Base-by-base conservation (phyloP, 1,140 invertebrate genomes). In the Agrilus planipennis region DNA sequence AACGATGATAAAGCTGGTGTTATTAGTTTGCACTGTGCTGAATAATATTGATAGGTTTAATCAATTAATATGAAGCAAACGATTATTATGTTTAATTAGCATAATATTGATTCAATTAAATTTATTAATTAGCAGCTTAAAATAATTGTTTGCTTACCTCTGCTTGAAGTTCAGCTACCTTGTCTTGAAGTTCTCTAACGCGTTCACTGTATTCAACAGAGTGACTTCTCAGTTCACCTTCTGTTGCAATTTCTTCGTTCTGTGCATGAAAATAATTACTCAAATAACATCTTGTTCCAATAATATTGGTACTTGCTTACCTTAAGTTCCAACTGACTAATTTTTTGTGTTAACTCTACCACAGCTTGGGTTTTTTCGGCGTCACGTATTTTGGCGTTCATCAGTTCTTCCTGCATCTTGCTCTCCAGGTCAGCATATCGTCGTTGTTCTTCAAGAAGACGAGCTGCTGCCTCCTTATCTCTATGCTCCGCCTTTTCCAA, bases 301-400 rank as follows among this genome's bases (percentile, higher is more conserved):
- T 22, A 34, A 11, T 6, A 34, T 16, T 16, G 11, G 5, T 34
- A 4, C 20, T 12, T 22, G 14, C 22, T 23, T 18, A 89, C 89
- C 75, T 91, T 91, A 43, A 89, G 74, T 69, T 97, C 91, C 41
- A 96, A 73, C 53, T 87, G 76, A 6, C 91, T 93, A 42, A 97
- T 90, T 66, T 90, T 89, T 52, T 94, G 91, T 45, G 81, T 87
- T 11, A 98, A 70, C 64, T 95, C 92, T n/a, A 90, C 92, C 30
- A 96, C 81, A 34, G 79, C 75, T 62, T 96, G 91, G 31, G 89
- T 81, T 54, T 91, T 84, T 59, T 98, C 93, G 17, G 91, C 89
- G 55, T 96, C 91, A 49, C 86, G 77, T 39, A 98, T 93, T 52
- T 86, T 77, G 0, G 88, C 81, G 76, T 91, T 89, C 84, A 97